Evolutionary conservation across 2,113 vertebrate species (phyloP).

Genomic region (Bos indicus): DNA sequence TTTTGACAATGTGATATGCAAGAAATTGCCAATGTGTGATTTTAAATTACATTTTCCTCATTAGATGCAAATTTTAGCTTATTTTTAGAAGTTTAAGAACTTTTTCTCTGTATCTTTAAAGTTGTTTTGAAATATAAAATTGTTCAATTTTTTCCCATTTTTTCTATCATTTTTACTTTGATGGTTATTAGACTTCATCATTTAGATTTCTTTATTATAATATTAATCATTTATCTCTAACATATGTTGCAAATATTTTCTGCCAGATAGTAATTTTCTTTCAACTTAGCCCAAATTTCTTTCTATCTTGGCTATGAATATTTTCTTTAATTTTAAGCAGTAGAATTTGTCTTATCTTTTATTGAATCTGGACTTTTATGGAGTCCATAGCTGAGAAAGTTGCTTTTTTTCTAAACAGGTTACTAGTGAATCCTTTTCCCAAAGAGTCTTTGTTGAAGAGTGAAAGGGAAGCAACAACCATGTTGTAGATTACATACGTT

Average conservation of each 20-base stretch:
- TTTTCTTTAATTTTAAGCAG: background rate
- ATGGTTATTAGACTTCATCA: background rate
- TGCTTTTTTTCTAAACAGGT: background rate
- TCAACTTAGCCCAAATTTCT: background rate
- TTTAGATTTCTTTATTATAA: constrained; percentile 15
- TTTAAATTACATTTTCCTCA: constrained; percentile 27
- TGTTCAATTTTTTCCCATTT: background rate
- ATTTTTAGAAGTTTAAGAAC: constrained; percentile 13
- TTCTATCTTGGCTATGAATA: background rate
- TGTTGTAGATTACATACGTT: background rate
- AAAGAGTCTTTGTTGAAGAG: background rate
- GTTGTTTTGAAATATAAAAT: constrained; percentile 2
- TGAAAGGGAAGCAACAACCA: background rate
- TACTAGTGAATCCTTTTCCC: background rate
- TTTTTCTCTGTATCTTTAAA: background rate
- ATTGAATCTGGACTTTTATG: background rate
- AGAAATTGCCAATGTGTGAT: background rate
- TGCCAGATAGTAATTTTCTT: background rate
- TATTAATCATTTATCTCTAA: background rate
- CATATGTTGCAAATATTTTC: background rate
- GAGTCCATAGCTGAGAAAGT: background rate
- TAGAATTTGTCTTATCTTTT: background rate
- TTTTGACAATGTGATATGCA: background rate
- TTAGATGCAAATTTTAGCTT: background rate
- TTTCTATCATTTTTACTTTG: background rate